Evolutionary conservation across 2,113 vertebrate species (phyloP).

Genomic region (Melanerpes aurifrons): DNA sequence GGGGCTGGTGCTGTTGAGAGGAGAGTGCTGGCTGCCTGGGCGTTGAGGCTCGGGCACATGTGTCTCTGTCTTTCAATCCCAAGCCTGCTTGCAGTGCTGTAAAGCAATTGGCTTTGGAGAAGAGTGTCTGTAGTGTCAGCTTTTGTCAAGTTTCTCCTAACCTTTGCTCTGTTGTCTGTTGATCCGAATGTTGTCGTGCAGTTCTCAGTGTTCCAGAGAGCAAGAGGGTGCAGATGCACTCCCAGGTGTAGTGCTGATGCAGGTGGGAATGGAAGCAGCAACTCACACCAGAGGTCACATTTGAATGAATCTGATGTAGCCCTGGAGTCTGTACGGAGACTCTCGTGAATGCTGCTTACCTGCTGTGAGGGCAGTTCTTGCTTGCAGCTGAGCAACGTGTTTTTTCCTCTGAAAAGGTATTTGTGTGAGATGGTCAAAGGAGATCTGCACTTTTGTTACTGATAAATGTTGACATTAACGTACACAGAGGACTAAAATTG

Average conservation of each 20-base stretch:
- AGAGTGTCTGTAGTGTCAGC: accelerated
- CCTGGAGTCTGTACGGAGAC: accelerated
- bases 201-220: neutral
- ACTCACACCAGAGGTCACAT: accelerated
- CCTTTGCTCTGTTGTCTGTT: neutral
- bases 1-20: neutral
- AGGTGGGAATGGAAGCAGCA: neutral
- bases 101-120: neutral
- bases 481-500: neutral
- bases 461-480: neutral
- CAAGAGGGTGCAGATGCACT: neutral
- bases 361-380: neutral
- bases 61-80: neutral
- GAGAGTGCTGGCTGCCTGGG: accelerated
- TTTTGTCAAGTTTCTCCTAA: neutral
- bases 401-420: neutral
- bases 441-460: neutral
- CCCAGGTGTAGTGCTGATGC: neutral
- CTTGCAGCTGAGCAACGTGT: neutral
- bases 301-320: no score
- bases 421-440: neutral
- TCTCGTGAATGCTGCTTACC: accelerated
- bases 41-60: accelerated
- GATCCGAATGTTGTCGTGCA: neutral
- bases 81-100: neutral